Percentiles rank a stretch among this genome's conserved stretches.
Evolutionary conservation across 92 coral and sea anemone genomes (phyloP).

Genomic region (Scolanthus callimorphus): DNA sequence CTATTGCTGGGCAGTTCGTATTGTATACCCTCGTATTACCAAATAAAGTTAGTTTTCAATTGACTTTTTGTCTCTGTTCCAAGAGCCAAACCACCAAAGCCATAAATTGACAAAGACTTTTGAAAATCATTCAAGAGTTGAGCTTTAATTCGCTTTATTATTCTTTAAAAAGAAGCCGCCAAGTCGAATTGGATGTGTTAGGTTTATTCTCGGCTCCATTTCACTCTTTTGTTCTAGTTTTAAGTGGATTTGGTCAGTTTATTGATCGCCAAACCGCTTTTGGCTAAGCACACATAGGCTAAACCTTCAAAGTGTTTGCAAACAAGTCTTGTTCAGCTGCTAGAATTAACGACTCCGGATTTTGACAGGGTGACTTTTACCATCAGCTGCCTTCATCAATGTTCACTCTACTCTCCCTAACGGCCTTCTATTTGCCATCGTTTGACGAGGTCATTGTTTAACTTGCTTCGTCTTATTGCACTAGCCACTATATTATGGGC

Average conservation of each 20-base stretch:
- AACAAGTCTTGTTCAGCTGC: constrained; percentile 16
- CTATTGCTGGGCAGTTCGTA: no score
- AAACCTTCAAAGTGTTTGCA: not conserved
- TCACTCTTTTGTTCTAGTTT: not conserved
- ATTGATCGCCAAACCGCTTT: not conserved
- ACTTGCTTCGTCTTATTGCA: no score
- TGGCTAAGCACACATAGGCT: not conserved
- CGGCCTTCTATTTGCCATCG: constrained; percentile 20
- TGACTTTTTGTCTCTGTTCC: not conserved
- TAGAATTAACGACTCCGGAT: constrained; percentile 2
- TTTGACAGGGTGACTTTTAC: not conserved
- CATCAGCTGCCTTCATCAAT: constrained; percentile 18
- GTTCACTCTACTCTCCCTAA: constrained; percentile 15
- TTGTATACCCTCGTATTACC: no score
- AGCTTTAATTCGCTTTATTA: no score
- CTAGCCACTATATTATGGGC: no score
- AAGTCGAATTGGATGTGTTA: no score
- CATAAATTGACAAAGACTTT: not conserved
- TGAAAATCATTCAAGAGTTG: not conserved
- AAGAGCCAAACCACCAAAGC: not conserved
- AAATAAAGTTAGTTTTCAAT: not conserved
- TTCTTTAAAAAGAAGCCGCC: no score
- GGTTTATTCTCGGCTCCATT: no score
- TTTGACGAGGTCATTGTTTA: constrained; percentile 19
- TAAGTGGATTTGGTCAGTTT: not conserved